Base-by-base conservation (phyloP, 2,888 invertebrate species). In the Subacronicta megacephala region DNA sequence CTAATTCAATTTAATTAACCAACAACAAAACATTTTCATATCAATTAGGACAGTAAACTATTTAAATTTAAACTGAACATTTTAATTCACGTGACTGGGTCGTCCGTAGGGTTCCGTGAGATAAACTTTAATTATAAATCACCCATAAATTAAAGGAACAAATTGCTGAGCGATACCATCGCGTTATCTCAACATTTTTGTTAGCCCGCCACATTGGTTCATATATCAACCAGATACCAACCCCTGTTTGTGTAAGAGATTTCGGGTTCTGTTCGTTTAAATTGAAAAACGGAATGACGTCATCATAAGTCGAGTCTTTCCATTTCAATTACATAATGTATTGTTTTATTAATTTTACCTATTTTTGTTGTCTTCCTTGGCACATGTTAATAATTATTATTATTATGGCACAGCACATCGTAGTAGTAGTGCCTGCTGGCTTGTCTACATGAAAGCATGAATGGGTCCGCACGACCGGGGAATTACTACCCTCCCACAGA, bases 121-220 rank as follows among this genome's bases (percentile, higher is more conserved):
- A 88, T 87, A 87, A n/a, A 80, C 62, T 82, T 75, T 83, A 85
- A 88, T 87, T 85, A 85, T 77, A 68, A 77, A 59, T 74, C 70
- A 66, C 56, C 77, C 78, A 85, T 89, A 87, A 88, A 89, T 88
- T 78, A 85, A 77, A 69, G 64, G 72, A 78, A 88, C 89, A 86
- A 89, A 90, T 90, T 86, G 82, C 81, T 78, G 51, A 40, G 41
- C 75, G 85, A 84, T 84, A 82, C 35, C 49, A 72, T 72, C 58
- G 59, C 52, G 64, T 78, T 86, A 87, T 87, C 88, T 82, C 66
- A 59, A 78, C 78, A 81, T 83, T 86, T 88, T 87, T 83, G 84
- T 83, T 80, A 80, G 77, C 83, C 84, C 77, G 72, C 62, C 66
- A 68, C 72, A 66, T 49, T 60, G 68, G 64, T 68, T 53, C 80